These are phyloP conservation scores for Lasioglossum zephyrum DNA, from an alignment of 2,888 invertebrate species.

Conservation along the genomic window DNA sequence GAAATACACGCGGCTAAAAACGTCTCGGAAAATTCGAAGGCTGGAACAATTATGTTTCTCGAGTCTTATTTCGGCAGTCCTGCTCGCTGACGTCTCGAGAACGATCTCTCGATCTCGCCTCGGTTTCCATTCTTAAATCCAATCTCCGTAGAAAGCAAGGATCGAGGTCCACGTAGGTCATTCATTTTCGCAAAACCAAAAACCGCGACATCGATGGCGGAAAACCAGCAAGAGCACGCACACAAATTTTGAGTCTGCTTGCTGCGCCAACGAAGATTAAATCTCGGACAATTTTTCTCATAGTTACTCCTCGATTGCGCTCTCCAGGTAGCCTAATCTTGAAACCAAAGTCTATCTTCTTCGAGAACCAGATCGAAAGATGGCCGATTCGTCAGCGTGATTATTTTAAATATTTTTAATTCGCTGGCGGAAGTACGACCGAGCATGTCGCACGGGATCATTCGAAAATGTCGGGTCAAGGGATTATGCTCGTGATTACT, in stretches of 20 bases:
- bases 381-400: background rate
- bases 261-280: slow-evolving; percentile 16
- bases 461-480: slow-evolving; percentile 6
- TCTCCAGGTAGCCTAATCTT: background rate
- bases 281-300: slow-evolving; percentile 22
- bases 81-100: background rate
- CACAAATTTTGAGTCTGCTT: background rate
- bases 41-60: slow-evolving; percentile 74
- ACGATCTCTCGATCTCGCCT: slow-evolving; percentile 1
- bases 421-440: slow-evolving; percentile 51
- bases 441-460: slow-evolving; percentile 57
- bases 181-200: slow-evolving; percentile 3
- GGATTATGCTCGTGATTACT: background rate
- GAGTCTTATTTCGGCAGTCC: slow-evolving; percentile 76
- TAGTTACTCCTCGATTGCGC: background rate
- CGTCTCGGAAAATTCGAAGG: slow-evolving; percentile 58
- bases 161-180: slow-evolving; percentile 30
- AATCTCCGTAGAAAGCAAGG: background rate
- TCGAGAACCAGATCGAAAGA: slow-evolving; percentile 9
- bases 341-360: no score
- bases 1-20: slow-evolving; percentile 40
- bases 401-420: slow-evolving; percentile 7
- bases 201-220: slow-evolving; percentile 28
- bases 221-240: slow-evolving; percentile 28
- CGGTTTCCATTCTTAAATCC: background rate